Base-by-base conservation (phyloP, 2,113 vertebrate species). In the Phalacrocorax aristotelis region DNA sequence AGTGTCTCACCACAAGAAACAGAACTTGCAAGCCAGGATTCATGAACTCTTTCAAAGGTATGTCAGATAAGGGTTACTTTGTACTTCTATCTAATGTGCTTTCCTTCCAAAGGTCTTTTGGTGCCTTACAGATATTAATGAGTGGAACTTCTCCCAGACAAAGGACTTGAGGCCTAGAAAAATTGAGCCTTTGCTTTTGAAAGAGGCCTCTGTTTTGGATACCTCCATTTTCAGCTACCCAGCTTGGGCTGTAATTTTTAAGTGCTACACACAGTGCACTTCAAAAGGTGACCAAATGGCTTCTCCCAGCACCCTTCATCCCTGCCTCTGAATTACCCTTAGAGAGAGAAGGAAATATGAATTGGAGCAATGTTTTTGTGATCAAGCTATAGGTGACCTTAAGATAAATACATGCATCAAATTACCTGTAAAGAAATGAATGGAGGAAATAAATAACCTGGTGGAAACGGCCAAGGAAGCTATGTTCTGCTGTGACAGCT, bases 1-100 rank as follows among this genome's bases (percentile, higher is more conserved):
- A 87, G 40, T 71, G 88, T 91, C 97, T 46, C 85, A 95, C 38
- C 82, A 96, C 21, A 87, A 87, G 51, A 97, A 94, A 71, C 93
- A 96, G 25, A 97, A 97, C 79, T 95, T 98, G 13, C 92, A 36
- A 62, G 93, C 97, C 81, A 96, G 97, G 81, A 97, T 97, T 49
- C 96, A 97, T 75, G 94, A 97, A 34, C 88, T 95, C 48, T 97
- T 98, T 75, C 97, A 98, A 85, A 98, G 97, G 99, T 99, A 97
- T 49, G 98, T 98, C 87, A 90, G 65, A 96, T 86, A 85, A 57
- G 71, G 84, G 34, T 36, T 83, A 71, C 36, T 85, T 92, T 91
- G 70, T 90, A 34, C 29, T 93, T 87, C 58, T 75, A 9, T 84
- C 66, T n/a, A 79, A n/a, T 64, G 22, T 29, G 14, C 15, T 62